Evolutionary conservation across 2,113 vertebrate species (phyloP), one percentile per base, ranked within the genome.

Genomic region (Zosterops pallidus): DNA sequence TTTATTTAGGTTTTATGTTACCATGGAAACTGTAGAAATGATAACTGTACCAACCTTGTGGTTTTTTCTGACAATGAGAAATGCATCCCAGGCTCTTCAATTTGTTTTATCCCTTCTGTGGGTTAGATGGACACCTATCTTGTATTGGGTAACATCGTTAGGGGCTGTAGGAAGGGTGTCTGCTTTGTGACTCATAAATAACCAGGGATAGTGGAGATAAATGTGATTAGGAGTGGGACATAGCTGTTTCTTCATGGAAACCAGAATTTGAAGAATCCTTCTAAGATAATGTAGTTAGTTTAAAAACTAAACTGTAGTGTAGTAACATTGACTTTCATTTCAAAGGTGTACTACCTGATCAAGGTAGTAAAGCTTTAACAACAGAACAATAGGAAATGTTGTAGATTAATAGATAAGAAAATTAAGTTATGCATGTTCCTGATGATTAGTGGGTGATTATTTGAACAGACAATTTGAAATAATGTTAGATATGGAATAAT

Each of bases 1-100:
- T 84, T 85, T 69, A 75, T 69, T 94, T 68, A 35, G 50, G 23
- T 46, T 87, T 92, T 90, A 67, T 41, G 90, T 96, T 92, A 42
- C 95, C 78, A 70, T 93, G 60, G 92, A 75, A 96, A 95, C 90
- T 50, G 56, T 83, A 75, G 75, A 53, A 78, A 26, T 35, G 2
- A 56, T 50, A 85, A 31, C 42, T 63, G 4, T 90, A 52, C 25
- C 69, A 62, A 26, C 25, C 46, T 83, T 76, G 25, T 72, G 25
- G 3, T 29, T 81, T 88, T 85, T 41, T 77, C 15, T 63, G 21
- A 25, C 26, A 46, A 47, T 3, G 33, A 59, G 65, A 70, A 59
- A 50, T 46, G 14, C n/a, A 57, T 80, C 20, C 33, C 14, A 74
- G 79, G 14, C 42, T 76, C 76, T 22, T 46, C 21, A 79, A 2